These are phyloP conservation scores for Gambusia yucatana DNA, from an alignment of 2,797 vertebrate genomes.

Conservation along the genomic window DNA sequence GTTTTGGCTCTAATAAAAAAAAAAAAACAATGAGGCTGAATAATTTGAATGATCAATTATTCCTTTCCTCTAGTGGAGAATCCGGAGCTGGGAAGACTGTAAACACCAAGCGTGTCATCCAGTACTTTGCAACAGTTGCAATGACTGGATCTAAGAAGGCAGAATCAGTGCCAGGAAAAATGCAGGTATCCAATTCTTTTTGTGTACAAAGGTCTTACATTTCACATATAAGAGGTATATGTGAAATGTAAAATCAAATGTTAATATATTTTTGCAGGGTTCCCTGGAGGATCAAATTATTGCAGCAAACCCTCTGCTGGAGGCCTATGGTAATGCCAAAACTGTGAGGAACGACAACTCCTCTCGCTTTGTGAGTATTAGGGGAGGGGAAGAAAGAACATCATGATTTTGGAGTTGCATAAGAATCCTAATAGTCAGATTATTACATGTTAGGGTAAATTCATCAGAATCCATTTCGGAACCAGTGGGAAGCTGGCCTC, in stretches of 20 bases:
- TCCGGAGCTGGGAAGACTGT: constrained; percentile 75
- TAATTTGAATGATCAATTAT: background rate
- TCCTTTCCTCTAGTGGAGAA: constrained; percentile 50
- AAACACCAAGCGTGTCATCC: constrained; percentile 76
- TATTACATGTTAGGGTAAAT: constrained; percentile 78
- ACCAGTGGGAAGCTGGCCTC: constrained; percentile 85
- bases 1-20: no score
- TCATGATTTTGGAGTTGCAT: background rate
- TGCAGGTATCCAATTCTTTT: constrained; percentile 32
- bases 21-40: background rate
- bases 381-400: background rate
- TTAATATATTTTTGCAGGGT: constrained; percentile 16
- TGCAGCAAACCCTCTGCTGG: constrained; percentile 71
- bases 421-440: background rate
- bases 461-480: constrained; percentile 74
- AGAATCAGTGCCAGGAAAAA: constrained; percentile 30
- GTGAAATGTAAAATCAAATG: background rate
- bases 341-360: constrained; percentile 89
- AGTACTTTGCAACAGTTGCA: constrained; percentile 74
- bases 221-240: no score
- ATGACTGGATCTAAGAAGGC: constrained; percentile 45
- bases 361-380: constrained; percentile 74
- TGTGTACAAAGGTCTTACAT: background rate
- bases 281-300: constrained; percentile 80
- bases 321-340: constrained; percentile 88